phyloP scores from a whole-genome alignment of 1,140 invertebrate genomes.

The Drosophila guanche region DNA sequence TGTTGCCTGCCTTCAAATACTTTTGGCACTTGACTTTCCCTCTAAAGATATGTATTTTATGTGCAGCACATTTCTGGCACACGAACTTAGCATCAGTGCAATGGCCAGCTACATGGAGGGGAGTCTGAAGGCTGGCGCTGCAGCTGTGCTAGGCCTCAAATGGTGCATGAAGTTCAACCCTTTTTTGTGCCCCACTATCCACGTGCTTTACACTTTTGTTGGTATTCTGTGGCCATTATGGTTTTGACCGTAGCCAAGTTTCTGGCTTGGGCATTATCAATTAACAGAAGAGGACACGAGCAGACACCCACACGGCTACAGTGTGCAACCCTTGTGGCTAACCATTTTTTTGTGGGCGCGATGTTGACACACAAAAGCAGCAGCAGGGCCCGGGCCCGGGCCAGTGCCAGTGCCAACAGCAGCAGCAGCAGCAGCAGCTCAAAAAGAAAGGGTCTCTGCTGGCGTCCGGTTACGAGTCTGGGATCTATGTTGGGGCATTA shows the following conservation, averaged over 20 bases:
- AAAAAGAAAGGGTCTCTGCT: slow-evolving; percentile 14
- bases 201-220: too few relatives aligned
- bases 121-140: too few relatives aligned
- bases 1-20: slow-evolving; percentile 2
- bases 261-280: slow-evolving; percentile 9
- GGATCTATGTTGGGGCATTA: slow-evolving; percentile 34
- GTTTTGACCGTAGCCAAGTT: slow-evolving; percentile 4
- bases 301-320: not conserved
- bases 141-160: too few relatives aligned
- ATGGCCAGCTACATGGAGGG: too few relatives aligned
- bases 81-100: too few relatives aligned
- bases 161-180: too few relatives aligned
- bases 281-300: slow-evolving; percentile 8
- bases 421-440: slow-evolving; percentile 1
- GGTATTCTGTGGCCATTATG: not conserved
- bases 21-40: too few relatives aligned
- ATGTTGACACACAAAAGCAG: slow-evolving; percentile 17
- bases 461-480: not conserved
- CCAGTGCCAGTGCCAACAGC: too few relatives aligned
- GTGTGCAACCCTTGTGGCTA: slow-evolving; percentile 14
- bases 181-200: too few relatives aligned
- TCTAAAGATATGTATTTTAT: too few relatives aligned
- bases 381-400: too few relatives aligned
- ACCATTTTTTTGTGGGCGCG: slow-evolving; percentile 27
- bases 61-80: too few relatives aligned